phyloP scores from a whole-genome alignment of 37 sponge, comb jelly and placozoan genomes.

The Oscarella lobularis region DNA sequence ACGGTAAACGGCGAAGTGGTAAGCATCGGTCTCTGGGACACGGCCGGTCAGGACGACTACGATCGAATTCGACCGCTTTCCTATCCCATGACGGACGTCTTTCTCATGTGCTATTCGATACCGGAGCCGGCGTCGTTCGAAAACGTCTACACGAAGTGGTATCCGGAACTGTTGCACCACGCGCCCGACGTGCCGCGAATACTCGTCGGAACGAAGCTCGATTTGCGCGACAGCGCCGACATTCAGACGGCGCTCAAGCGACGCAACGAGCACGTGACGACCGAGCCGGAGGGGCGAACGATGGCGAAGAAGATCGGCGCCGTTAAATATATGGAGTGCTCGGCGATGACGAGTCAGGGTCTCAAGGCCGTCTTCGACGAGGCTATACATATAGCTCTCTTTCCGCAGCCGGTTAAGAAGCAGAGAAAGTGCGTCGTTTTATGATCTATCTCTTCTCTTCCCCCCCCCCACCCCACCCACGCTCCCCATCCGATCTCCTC shows the following conservation, averaged over 20 bases:
- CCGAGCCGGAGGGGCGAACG: conserved; percentile 45
- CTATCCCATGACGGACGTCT: conserved; percentile 81
- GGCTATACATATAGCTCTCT: conserved; percentile 72
- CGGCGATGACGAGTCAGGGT: conserved; percentile 73
- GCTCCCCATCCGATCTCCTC: not conserved
- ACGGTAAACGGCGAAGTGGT: conserved; percentile 71
- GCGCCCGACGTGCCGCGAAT: conserved; percentile 72
- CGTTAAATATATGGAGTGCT: conserved; percentile 65
- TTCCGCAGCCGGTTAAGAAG: conserved; percentile 46
- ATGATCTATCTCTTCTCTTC: conserved; percentile 16
- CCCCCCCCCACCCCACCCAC: not conserved
- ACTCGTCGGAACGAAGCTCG: conserved; percentile 77
- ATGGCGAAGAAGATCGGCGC: conserved; percentile 69
- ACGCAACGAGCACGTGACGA: conserved; percentile 36
- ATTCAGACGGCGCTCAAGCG: conserved; percentile 36
- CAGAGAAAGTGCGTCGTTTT: conserved; percentile 39
- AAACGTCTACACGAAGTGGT: conserved; percentile 73
- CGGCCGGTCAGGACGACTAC: conserved; percentile 90
- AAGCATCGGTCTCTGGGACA: conserved; percentile 85
- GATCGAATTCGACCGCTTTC: conserved; percentile 78
- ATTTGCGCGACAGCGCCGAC: conserved; percentile 61
- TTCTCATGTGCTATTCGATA: conserved; percentile 73
- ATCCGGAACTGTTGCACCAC: conserved; percentile 75
- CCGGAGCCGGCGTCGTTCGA: conserved; percentile 64
- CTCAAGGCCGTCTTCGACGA: conserved; percentile 84